These are phyloP conservation scores for Gopherus flavomarginatus DNA, from an alignment of 2,113 vertebrate genomes.

Conservation along the genomic window DNA sequence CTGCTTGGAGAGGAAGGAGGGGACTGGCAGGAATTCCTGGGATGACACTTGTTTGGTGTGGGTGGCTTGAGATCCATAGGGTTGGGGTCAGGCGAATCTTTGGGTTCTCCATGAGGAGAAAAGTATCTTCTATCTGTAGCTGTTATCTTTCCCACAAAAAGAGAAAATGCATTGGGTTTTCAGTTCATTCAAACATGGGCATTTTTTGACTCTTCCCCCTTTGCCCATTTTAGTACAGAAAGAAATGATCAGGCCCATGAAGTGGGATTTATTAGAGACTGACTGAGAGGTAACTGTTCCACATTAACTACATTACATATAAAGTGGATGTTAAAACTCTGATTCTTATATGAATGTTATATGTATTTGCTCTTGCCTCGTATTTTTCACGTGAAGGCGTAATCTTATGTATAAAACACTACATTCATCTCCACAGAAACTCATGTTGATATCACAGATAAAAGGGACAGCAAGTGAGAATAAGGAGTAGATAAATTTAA, in stretches of 20 bases:
- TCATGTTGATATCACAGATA: not conserved
- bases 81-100: not conserved
- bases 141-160: not conserved
- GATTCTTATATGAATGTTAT: not conserved
- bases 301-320: not conserved
- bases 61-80: not conserved
- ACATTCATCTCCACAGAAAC: not conserved
- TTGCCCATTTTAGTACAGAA: not conserved
- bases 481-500: not conserved
- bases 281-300: not conserved
- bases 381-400: not conserved
- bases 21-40: not conserved
- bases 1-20: not conserved
- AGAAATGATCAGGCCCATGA: accelerated
- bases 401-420: accelerated
- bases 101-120: not conserved
- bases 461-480: accelerated
- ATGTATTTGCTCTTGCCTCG: not conserved
- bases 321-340: not conserved
- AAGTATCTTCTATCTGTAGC: accelerated
- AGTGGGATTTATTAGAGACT: not conserved
- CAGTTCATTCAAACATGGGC: not conserved
- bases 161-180: not conserved
- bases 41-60: accelerated
- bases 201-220: not conserved